These are phyloP conservation scores for Tenebrosternarchus preto DNA, from an alignment of 2,113 vertebrate species.

Conservation along the genomic window DNA sequence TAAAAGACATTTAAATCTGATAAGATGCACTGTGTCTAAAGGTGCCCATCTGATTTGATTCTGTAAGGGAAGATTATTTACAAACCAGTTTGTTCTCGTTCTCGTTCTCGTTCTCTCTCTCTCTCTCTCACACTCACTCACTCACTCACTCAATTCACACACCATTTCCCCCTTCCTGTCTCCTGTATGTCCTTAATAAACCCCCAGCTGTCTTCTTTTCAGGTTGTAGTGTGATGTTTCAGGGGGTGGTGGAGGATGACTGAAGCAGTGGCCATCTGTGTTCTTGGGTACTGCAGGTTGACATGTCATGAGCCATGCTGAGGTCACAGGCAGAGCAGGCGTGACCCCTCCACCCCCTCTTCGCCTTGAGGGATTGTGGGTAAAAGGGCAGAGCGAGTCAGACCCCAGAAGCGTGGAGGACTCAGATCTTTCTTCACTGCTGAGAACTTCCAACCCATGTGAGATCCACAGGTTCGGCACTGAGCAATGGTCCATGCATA, in stretches of 20 bases:
- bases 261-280: background rate
- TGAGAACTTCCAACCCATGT: slow-evolving; percentile 98
- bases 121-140: background rate
- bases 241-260: slow-evolving; percentile 23
- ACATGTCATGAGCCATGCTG: background rate
- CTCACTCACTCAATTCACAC: slow-evolving; percentile 10
- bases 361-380: slow-evolving; percentile 87
- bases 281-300: background rate
- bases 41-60: background rate
- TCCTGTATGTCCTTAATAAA: slow-evolving; percentile 5
- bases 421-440: slow-evolving; percentile 91
- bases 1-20: slow-evolving; percentile 21
- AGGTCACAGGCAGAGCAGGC: slow-evolving; percentile 86
- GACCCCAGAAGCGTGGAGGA: slow-evolving; percentile 91
- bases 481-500: slow-evolving; percentile 97
- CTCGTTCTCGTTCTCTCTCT: too few species aligned
- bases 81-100: slow-evolving; percentile 21
- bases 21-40: background rate
- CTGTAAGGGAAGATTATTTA: slow-evolving; percentile 27
- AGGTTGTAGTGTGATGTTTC: slow-evolving; percentile 29
- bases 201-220: slow-evolving; percentile 17
- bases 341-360: slow-evolving; percentile 74
- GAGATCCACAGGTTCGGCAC: slow-evolving; percentile 86
- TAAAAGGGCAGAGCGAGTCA: slow-evolving; percentile 91
- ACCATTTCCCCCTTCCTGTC: slow-evolving; percentile 2